phyloP scores from a whole-genome alignment of 1,140 invertebrate genomes.

The Drosophila prosaltans region DNA sequence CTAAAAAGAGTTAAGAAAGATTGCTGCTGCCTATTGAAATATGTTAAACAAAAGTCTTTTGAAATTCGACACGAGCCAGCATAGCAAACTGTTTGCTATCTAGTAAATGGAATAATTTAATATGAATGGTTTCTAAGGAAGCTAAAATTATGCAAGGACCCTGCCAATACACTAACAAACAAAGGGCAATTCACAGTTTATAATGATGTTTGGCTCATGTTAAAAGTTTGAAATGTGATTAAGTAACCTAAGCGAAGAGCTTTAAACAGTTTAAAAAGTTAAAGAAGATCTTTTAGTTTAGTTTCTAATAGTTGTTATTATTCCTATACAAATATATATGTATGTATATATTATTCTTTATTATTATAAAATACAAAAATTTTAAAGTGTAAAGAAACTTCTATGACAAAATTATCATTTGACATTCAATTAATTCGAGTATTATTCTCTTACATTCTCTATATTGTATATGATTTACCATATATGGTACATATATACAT shows the following conservation, averaged over 20 bases:
- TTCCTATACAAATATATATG: no score
- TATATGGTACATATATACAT: background rate
- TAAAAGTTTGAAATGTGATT: background rate
- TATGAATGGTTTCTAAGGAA: background rate
- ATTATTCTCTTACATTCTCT: background rate
- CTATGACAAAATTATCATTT: background rate
- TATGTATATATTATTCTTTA: no score
- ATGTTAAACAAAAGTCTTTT: constrained; percentile 23
- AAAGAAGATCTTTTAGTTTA: no score
- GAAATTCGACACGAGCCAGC: constrained; percentile 8
- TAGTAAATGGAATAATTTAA: constrained; percentile 13
- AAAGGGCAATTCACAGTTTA: background rate
- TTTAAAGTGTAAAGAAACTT: background rate
- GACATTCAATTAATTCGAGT: constrained; percentile 5
- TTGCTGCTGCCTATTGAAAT: constrained; percentile 22
- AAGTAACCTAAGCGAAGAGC: no score
- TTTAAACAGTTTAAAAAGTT: no score
- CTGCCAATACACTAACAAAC: background rate
- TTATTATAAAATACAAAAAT: no score
- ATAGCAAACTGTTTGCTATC: background rate
- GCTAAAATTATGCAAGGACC: background rate
- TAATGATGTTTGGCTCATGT: background rate
- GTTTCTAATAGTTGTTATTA: no score
- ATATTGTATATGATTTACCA: background rate
- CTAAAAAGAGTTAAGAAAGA: background rate